Base-by-base conservation (phyloP, 1,140 invertebrate species). In the Paraescarpia echinospica region DNA sequence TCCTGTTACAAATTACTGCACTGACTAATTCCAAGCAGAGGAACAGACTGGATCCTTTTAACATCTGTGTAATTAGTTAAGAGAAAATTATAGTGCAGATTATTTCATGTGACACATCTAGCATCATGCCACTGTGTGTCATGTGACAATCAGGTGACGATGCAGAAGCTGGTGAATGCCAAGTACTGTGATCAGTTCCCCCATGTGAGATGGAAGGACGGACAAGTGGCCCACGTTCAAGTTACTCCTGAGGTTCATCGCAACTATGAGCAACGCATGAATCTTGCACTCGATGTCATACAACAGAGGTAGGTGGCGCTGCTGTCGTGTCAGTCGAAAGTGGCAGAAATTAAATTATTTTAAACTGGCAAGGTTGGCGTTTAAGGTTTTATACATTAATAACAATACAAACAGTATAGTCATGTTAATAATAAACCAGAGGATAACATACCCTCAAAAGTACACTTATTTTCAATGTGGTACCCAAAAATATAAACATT, bases 111-210 rank as follows among this genome's bases (percentile, higher is more conserved):
- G 59, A 77, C 59, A 18, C 59, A 77, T 4, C 59, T 77, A 27
- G 22, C 22, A 12, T 77, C 22, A 77, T 77, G 14, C 59, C 59
- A 22, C 14, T 77, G 59, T 77, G 59, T 12, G 59, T 77, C 59
- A 77, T 77, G 59, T 77, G 59, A 77, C 59, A 91, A 92, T 92
- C 92, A 94, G 94, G 92, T 92, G 34, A 88, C 92, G 22, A 59
- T 92, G 35, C 33, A 41, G 51, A 94, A 94, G 92, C 35, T 94
- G n/a, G 91, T 96, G 18, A 95, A 96, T 94, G 96, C 96, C 1
- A 95, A 93, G 92, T 96, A 96, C 94, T 96, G 96, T 94, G 95
- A 96, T 51, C 93, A 93, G 33, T 96, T 96, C 92, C 95, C 96
- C 48, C 95, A 96, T 91, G 95, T 96, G 1, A 92, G 94, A 41